Conservation (phyloP, 2,113 vertebrate genomes). For the Sardina pilchardus region DNA sequence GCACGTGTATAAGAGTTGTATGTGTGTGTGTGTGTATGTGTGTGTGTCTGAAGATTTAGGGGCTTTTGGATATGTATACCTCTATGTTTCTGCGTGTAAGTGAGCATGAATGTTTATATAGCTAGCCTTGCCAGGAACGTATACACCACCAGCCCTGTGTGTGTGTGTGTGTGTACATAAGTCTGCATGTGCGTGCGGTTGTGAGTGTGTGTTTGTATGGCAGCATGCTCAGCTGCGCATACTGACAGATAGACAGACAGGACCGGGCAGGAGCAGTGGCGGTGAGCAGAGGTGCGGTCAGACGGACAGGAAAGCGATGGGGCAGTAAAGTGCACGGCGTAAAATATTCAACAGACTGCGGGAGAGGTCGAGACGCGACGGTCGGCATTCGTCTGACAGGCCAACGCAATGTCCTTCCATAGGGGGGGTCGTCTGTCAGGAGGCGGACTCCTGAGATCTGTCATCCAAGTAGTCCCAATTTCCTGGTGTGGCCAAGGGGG, state of each 20-base stretch:
- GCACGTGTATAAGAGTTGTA: neutral
- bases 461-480: neutral
- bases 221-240: slow-evolving; percentile 14
- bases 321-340: slow-evolving; percentile 56
- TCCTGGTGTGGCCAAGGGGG: neutral
- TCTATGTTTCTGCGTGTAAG: neutral
- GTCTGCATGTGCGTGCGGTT: neutral
- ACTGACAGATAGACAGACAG: slow-evolving; percentile 2
- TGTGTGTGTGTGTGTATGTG: neutral
- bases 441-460: neutral
- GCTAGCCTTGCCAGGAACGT: too few relatives aligned
- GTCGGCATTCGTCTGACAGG: neutral
- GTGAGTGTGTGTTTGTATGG: neutral
- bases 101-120: neutral
- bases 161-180: too few relatives aligned
- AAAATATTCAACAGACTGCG: slow-evolving; percentile 42
- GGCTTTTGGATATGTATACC: too few relatives aligned
- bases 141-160: neutral
- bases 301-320: neutral
- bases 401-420: neutral
- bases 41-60: neutral
- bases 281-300: neutral
- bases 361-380: neutral
- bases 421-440: neutral
- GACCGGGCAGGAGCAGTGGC: neutral